Evolutionary conservation across 2,888 invertebrate species (phyloP), one percentile per base, ranked within the genome.

Genomic region (Ecdyonurus torrentis): DNA sequence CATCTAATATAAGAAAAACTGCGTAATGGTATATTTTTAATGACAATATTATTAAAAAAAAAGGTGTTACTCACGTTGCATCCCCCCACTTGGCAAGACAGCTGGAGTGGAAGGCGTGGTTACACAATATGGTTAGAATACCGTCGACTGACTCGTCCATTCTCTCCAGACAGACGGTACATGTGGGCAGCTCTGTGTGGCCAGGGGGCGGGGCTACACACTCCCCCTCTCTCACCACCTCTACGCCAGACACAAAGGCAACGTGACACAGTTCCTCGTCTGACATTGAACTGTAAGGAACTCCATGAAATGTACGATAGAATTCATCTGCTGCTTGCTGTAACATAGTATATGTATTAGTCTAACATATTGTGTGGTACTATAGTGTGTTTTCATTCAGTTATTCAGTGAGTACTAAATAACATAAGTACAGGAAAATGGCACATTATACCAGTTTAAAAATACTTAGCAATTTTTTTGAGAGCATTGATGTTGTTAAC

Each of bases 121-220:
- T 98, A 74, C 99, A 99, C 65, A 98, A 82, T 72, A 99, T 96
- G 25, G 96, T 97, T 68, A 99, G 78, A 66, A 99, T 91, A 15
- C 97, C 96, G 73, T 97, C 95, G 15, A 97, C 94, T 69, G 95
- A 94, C 77, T 99, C 99, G 75, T 99, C 99, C 97, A 93, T 92
- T 65, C 96, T 84, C 76, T 99, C 98, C 62, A 96, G 75, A 73
- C 96, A 97, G 15, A 97, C 96, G 1, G 98, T 93, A 74, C 99
- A 99, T 2, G 91, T 94, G 18, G 99, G 99, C 65, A 99, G 78
- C 75, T 99, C 99, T 0, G 94, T 95, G 72, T 94, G 91, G 0
- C 87, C 88, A 3, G 84, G 77, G 0, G 87, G 79, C 55, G 63
- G 65, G 19, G 70, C 64, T n/a, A 72, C 66, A 50, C 84, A 79